phyloP scores from a whole-genome alignment of 2,888 invertebrate genomes.

The Meteorus cinctellus region DNA sequence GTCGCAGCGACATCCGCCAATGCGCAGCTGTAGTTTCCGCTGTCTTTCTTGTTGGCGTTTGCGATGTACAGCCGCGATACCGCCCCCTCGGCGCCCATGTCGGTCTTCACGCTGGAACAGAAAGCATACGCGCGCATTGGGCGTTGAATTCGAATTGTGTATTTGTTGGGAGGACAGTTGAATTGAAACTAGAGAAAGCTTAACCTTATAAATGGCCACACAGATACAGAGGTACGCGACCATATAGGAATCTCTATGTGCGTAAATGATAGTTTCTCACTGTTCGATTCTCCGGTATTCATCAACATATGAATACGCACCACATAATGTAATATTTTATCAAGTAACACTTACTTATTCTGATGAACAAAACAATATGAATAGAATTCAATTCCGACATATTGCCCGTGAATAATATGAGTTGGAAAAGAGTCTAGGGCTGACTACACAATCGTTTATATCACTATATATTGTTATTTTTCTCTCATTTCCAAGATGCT shows the following conservation, averaged over 20 bases:
- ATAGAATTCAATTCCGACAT: no score
- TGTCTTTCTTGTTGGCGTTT: conserved; percentile 85
- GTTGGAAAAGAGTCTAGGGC: no score
- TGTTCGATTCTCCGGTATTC: not conserved
- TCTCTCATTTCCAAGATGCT: no score
- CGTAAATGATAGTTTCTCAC: not conserved
- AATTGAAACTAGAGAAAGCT: conserved; percentile 1
- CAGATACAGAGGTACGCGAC: not conserved
- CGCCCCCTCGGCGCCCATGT: conserved; percentile 82
- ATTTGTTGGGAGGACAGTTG: conserved; percentile 30
- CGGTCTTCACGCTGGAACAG: conserved; percentile 83
- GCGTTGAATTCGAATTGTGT: conserved; percentile 44
- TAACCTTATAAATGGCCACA: not conserved
- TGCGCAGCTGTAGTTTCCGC: conserved; percentile 87
- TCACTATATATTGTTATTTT: no score
- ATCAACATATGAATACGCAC: no score
- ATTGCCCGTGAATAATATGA: no score
- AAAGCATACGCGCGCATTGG: conserved; percentile 51
- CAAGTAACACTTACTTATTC: no score
- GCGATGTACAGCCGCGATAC: conserved; percentile 86
- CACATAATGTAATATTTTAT: no score
- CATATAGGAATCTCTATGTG: not conserved
- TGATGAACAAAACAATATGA: no score
- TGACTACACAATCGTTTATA: no score
- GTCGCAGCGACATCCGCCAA: conserved; percentile 82